Evolutionary conservation across 2,113 vertebrate species (phyloP), one percentile per base, ranked within the genome.

Genomic region (Collichthys lucidus): DNA sequence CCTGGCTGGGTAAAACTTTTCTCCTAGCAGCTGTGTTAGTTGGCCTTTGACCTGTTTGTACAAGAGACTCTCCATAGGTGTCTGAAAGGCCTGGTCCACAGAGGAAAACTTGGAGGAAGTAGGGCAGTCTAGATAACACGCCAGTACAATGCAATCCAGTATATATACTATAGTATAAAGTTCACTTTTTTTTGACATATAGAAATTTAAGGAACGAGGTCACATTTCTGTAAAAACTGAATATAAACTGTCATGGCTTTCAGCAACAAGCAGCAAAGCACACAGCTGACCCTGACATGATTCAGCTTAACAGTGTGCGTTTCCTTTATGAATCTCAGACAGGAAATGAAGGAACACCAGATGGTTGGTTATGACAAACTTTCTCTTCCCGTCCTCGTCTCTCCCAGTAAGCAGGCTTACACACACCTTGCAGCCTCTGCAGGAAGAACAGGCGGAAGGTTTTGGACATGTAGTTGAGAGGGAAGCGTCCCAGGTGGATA

Each of bases 401-500:
- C 42, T 31, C 26, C 15, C 12, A 10, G 24, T 20, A 3, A 35
- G 56, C n/a, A 40, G 50, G 19, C 11, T 14, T 15, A 11, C 3
- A 0, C 11, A 0, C 90, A 97, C 96, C 96, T 94, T 95, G 95
- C 40, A 97, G 88, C 44, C 71, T 89, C 3, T 96, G 95, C 15
- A 97, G 94, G 89, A 97, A 97, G 89, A 92, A 92, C 0, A 94
- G 95, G 82, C 88, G 95, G 91, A 97, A 96, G 77, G 97, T 74
- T 88, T 93, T 96, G 60, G 93, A 85, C 82, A 96, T 84, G 71
- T 95, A 96, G 88, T 97, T 97, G 69, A 96, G 81, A 0, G 96
- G 96, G 6, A 96, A 96, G 9, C 90, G 85, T 26, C 26, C 26
- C 26, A 26, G 26, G 26, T 26, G 26, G 26, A 26, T 26, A 26